Conservation (phyloP, 2,797 vertebrate genomes). For the Microctenopoma steveboyesi region DNA sequence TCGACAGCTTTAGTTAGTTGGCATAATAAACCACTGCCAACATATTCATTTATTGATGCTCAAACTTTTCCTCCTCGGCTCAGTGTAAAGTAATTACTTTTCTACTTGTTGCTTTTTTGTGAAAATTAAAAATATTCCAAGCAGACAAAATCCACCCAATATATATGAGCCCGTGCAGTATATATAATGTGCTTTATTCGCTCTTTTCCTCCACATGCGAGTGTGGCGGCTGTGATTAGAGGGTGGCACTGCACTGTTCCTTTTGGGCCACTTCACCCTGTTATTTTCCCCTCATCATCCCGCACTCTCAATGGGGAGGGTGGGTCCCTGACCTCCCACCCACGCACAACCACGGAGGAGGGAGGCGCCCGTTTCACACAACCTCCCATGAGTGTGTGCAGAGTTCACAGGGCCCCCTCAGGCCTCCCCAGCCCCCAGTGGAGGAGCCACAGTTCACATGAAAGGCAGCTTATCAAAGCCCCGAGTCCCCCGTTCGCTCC, state of each 20-base stretch:
- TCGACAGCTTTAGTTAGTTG: too few relatives aligned
- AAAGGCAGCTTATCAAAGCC: conserved; percentile 14
- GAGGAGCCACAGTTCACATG: conserved; percentile 29
- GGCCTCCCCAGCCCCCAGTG: conserved; percentile 22
- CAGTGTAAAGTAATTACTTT: too few relatives aligned
- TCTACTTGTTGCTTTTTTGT: too few relatives aligned
- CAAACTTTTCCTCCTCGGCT: too few relatives aligned
- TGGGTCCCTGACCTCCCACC: conserved; percentile 74
- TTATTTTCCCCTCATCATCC: conserved; percentile 73
- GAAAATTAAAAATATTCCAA: too few relatives aligned
- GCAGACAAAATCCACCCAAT: too few relatives aligned
- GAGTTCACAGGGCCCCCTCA: conserved; percentile 22
- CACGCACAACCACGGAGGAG: conserved; percentile 60
- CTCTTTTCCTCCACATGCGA: conserved; percentile 44
- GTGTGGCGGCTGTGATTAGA: conserved; percentile 74
- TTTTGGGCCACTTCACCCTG: conserved; percentile 61
- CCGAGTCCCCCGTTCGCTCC: not conserved
- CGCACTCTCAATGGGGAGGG: conserved; percentile 63
- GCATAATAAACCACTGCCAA: too few relatives aligned
- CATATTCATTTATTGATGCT: too few relatives aligned
- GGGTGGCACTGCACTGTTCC: conserved; percentile 58
- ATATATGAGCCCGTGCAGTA: not conserved
- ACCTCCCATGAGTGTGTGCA: conserved; percentile 37
- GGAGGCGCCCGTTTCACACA: conserved; percentile 57
- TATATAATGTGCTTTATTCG: not conserved